phyloP scores from a whole-genome alignment of 2,113 vertebrate species.

The Labrus mixtus region DNA sequence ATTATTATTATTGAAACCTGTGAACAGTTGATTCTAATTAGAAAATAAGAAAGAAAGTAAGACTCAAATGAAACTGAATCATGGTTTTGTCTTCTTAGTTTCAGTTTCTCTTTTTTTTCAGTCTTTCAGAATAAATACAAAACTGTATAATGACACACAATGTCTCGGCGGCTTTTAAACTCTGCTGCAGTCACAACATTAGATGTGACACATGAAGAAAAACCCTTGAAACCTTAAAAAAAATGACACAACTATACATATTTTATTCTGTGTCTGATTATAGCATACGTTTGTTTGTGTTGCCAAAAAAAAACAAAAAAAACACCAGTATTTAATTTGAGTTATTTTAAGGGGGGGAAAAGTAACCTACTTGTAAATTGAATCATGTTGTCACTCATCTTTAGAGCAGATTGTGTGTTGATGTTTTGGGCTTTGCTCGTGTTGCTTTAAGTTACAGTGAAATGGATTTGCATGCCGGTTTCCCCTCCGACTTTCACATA shows the following conservation, averaged over 20 bases:
- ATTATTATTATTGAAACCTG: background rate
- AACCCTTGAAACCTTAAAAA: no score
- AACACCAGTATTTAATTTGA: background rate
- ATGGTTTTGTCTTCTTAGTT: background rate
- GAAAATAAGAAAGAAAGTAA: background rate
- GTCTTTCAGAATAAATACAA: background rate
- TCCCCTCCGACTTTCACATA: background rate
- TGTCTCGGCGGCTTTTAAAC: background rate
- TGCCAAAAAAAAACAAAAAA: no score
- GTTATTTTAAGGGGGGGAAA: background rate
- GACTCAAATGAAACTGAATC: background rate
- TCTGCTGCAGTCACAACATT: background rate
- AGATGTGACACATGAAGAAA: slow-evolving; percentile 5
- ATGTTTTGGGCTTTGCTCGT: background rate
- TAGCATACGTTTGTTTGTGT: no score
- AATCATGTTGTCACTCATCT: background rate
- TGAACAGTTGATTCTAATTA: background rate
- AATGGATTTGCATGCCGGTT: background rate
- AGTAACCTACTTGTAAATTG: background rate
- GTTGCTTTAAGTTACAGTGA: background rate
- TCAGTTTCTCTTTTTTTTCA: background rate
- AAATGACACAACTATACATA: no score
- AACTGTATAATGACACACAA: background rate
- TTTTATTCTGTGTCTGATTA: no score
- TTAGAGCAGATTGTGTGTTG: background rate